phyloP scores from a whole-genome alignment of 1,140 invertebrate genomes.

The Halesus radiatus region DNA sequence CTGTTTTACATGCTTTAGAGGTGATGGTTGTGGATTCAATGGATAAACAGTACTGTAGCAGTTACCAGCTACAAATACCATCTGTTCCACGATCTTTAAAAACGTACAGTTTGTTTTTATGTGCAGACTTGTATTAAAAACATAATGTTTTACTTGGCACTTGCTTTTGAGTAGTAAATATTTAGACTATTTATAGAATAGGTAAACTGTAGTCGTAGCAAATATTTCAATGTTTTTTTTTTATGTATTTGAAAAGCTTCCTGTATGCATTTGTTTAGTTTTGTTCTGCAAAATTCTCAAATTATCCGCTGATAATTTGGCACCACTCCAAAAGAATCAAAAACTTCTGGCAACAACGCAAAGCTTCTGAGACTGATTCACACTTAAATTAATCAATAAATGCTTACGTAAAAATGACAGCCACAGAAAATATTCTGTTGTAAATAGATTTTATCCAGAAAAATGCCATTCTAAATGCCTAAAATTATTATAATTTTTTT shows the following conservation, averaged over 20 bases:
- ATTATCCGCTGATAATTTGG: slow-evolving; percentile 32
- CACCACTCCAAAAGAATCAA: background rate
- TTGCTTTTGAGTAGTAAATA: slow-evolving; percentile 13
- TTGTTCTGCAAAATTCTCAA: slow-evolving; percentile 22
- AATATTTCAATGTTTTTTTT: background rate
- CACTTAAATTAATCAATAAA: slow-evolving; percentile 29
- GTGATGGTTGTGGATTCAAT: no score
- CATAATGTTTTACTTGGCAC: background rate
- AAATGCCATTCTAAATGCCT: no score
- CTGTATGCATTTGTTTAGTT: background rate
- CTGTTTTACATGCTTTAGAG: no score
- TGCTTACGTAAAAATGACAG: background rate
- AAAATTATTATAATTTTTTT: no score
- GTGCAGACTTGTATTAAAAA: background rate
- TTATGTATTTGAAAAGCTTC: no score
- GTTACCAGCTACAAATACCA: no score
- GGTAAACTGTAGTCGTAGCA: background rate
- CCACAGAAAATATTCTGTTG: background rate
- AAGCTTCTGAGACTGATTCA: slow-evolving; percentile 17
- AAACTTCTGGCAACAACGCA: background rate
- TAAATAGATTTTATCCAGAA: background rate
- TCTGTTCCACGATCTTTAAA: background rate
- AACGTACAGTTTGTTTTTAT: slow-evolving; percentile 5
- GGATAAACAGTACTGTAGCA: no score
- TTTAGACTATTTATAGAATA: slow-evolving; percentile 3